Evolutionary conservation across 2,113 vertebrate genomes (phyloP), one percentile per base, ranked within the genome.

Genomic region (Halichoeres trimaculatus): DNA sequence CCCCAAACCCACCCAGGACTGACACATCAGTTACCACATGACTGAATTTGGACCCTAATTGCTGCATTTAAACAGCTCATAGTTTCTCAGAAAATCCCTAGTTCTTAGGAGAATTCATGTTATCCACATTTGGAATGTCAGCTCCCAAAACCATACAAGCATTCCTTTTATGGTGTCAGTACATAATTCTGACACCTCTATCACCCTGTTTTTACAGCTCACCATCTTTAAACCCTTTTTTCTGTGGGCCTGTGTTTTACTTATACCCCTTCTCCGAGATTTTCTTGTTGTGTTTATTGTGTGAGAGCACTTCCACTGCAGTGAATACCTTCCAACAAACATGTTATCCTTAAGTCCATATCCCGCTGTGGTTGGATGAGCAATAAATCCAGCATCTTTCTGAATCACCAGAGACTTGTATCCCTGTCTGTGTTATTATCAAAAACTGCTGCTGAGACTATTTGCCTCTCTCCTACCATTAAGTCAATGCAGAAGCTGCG

Each of bases 321-420:
- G 40, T 41, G 12, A 41, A 41, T 41, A 11, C 12, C 40, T 41
- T 41, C 40, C 40, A 41, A 41, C 40, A 41, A 41, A 41, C 38
- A 17, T 16, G 43, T 45, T 45, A 19, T 45, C 17, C 43, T 45
- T 45, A 45, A 54, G 47, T 54, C 43, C 23, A 11, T 14, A 16
- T 34, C 45, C 50, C 56, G 3, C 19, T 14, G 55, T 19, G 70
- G 55, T 23, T 70, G 52, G 58, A 63, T 30, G 19, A 57, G 65
- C 50, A 62, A 59, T 67, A 58, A 35, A 73, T 66, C n/a, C 45
- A 60, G 10, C 58, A 0, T 61, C 43, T 70, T 70, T 76, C 67
- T 50, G 22, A 38, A 67, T 24, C 63, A 55, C 2, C 38, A 10
- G 36, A 62, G 70, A 43, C 54, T 56, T 43, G 30, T 61, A 56